Percentiles rank a stretch among this genome's conserved stretches.
Conservation (phyloP, 2,797 vertebrate genomes). For the Propithecus deckenii region DNA sequence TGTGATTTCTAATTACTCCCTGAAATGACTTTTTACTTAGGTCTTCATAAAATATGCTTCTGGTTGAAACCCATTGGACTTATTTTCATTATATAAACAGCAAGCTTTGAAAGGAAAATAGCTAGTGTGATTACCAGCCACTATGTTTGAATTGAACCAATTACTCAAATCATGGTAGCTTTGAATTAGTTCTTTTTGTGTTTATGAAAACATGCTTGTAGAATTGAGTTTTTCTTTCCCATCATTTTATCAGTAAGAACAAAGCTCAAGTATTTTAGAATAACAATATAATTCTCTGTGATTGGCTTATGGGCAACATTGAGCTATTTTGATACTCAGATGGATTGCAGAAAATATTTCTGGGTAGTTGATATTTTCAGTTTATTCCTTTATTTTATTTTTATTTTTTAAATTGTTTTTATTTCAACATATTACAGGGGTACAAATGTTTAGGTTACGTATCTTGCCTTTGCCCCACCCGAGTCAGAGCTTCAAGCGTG, state of each 20-base stretch:
- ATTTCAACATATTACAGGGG: too few species aligned
- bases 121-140: constrained; percentile 20
- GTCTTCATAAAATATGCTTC: not conserved
- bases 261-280: not conserved
- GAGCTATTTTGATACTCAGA: constrained; percentile 29
- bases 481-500: too few species aligned
- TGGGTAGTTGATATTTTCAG: not conserved
- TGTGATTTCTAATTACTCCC: constrained; percentile 43
- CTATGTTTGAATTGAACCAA: constrained; percentile 45
- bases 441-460: too few species aligned
- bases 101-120: constrained; percentile 43
- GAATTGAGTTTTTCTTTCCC: constrained; percentile 17
- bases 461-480: too few species aligned
- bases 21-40: constrained; percentile 25
- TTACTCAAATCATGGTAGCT: constrained; percentile 57
- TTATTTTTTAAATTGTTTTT: too few species aligned
- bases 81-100: constrained; percentile 57
- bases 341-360: constrained; percentile 9
- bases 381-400: not conserved
- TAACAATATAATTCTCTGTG: not conserved
- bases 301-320: not conserved
- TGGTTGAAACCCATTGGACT: constrained; percentile 19
- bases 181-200: constrained; percentile 42
- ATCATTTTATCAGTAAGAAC: constrained; percentile 25
- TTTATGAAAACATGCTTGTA: constrained; percentile 57